Conservation (phyloP, 2,797 vertebrate genomes). For the Diceros bicornis region DNA sequence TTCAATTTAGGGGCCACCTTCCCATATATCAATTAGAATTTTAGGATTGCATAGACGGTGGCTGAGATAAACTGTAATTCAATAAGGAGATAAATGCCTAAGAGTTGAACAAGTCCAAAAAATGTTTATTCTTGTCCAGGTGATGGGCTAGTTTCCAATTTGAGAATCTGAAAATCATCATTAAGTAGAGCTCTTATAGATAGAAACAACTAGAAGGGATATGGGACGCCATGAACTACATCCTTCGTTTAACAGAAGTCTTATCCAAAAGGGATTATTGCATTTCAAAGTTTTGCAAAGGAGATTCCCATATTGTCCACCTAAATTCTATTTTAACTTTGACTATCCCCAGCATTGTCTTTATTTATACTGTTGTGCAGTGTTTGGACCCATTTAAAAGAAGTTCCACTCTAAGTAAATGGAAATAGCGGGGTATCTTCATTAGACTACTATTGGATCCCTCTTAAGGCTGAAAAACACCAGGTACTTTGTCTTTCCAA, state of each 20-base stretch:
- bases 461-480: neutral
- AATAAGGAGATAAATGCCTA: constrained; percentile 2
- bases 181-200: neutral
- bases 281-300: constrained; percentile 18
- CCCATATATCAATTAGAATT: neutral
- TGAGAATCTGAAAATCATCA: constrained; percentile 55
- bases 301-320: neutral
- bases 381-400: neutral
- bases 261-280: neutral
- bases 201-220: constrained; percentile 38
- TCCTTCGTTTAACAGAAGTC: neutral
- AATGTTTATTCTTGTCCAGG: constrained; percentile 37
- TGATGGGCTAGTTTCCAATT: constrained; percentile 57
- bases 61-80: neutral
- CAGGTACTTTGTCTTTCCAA: constrained; percentile 45
- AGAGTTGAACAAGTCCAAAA: constrained; percentile 27
- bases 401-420: constrained; percentile 41
- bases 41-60: neutral
- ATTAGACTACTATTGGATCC: neutral
- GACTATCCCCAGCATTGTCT: neutral
- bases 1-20: neutral
- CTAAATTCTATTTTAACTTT: constrained; percentile 57
- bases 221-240: neutral
- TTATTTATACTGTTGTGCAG: neutral
- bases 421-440: constrained; percentile 5